A percentile compares a stretch with the other conserved stretches of the same genome.
These are phyloP conservation scores for Zaprionus obscuricornis DNA, from an alignment of 2,888 invertebrate species.

Conservation along the genomic window DNA sequence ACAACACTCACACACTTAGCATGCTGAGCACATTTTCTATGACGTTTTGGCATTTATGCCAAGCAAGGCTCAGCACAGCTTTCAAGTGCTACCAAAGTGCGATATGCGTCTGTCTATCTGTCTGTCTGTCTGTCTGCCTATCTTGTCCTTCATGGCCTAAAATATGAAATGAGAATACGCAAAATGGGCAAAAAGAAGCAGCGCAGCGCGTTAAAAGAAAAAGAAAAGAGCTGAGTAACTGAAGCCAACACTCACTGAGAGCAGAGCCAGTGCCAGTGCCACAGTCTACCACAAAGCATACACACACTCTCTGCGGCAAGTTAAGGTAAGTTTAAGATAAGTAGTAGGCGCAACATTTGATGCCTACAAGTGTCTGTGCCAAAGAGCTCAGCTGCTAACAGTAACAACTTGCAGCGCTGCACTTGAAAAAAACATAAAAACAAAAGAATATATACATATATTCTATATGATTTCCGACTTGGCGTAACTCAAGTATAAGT, in stretches of 20 bases:
- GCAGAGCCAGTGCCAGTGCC: neutral
- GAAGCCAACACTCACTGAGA: no score
- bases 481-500: no score
- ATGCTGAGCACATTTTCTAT: slow-evolving; percentile 39
- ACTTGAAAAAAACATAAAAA: slow-evolving; percentile 1
- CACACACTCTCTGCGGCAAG: no score
- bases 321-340: no score
- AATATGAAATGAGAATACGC: no score
- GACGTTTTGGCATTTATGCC: slow-evolving; percentile 62
- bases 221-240: slow-evolving; percentile 53
- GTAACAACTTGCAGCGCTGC: slow-evolving; percentile 4
- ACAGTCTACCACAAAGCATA: no score
- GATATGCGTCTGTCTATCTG: slow-evolving; percentile 26
- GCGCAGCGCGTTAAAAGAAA: neutral
- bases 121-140: no score
- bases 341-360: slow-evolving; percentile 34
- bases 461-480: no score
- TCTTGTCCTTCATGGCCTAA: neutral
- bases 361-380: slow-evolving; percentile 20
- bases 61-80: slow-evolving; percentile 45
- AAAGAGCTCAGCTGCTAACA: slow-evolving; percentile 9
- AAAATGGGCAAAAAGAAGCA: slow-evolving; percentile 10
- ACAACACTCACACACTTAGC: slow-evolving; percentile 16
- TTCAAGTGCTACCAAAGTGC: slow-evolving; percentile 52
- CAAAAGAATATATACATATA: no score